phyloP scores from a whole-genome alignment of 2,797 vertebrate genomes.

The Pyrocephalus nanus region DNA sequence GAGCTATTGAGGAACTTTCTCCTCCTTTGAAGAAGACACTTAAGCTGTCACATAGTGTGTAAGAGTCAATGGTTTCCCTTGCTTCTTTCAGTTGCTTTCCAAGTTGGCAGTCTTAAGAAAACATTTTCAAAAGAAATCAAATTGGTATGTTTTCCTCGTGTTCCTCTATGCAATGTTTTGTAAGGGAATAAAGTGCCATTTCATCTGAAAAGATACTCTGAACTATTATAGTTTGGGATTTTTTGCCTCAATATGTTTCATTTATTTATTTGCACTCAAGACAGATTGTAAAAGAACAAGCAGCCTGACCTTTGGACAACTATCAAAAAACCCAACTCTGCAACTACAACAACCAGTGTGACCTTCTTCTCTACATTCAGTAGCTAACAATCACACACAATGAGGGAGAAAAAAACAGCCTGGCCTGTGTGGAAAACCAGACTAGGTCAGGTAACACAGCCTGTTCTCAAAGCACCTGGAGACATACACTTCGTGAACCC shows the following conservation, averaged over 20 bases:
- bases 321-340: conserved; percentile 1
- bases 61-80: conserved; percentile 48
- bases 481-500: not conserved
- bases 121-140: conserved; percentile 53
- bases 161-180: not conserved
- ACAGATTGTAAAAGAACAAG: conserved; percentile 13
- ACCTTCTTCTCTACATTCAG: conserved; percentile 1
- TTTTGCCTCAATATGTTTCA: conserved; percentile 21
- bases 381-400: not conserved
- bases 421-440: not conserved
- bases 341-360: not conserved
- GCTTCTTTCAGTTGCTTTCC: conserved; percentile 51
- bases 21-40: not conserved
- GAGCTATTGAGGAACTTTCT: not conserved
- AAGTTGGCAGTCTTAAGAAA: conserved; percentile 13
- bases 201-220: not conserved
- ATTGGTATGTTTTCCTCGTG: conserved; percentile 23
- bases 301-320: conserved; percentile 24
- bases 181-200: conserved; percentile 22
- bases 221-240: not conserved
- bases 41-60: conserved; percentile 32
- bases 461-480: not conserved
- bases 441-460: not conserved
- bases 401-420: not conserved
- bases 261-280: conserved; percentile 28